Percentiles rank a stretch among this genome's conserved stretches.
phyloP scores from a whole-genome alignment of 1,140 invertebrate genomes.

The Lineus longissimus region DNA sequence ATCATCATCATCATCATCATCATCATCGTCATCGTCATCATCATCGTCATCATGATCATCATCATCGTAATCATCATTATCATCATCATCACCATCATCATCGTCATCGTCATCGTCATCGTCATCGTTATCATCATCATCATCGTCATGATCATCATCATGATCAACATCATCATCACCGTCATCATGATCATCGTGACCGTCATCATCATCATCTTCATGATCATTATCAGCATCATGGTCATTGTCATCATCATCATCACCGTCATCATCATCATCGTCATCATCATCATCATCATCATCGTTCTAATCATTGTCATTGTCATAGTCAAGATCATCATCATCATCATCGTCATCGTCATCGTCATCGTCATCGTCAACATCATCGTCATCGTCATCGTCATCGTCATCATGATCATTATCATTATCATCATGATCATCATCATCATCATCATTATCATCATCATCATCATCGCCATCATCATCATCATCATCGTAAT shows the following conservation, averaged over 20 bases:
- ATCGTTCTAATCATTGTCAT: constrained; percentile 12
- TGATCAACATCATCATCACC: too few species aligned
- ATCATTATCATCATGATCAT: constrained; percentile 17
- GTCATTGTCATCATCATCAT: constrained; percentile 7
- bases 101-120: constrained; percentile 8
- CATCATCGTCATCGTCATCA: constrained; percentile 1
- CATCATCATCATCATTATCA: constrained; percentile 13
- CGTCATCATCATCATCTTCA: too few species aligned
- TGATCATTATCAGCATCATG: too few species aligned
- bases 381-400: too few species aligned
- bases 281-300: constrained; percentile 13
- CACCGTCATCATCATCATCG: constrained; percentile 12
- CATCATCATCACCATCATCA: constrained; percentile 14
- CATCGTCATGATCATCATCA: too few species aligned
- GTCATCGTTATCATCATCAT: constrained; percentile 10
- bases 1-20: constrained; percentile 10
- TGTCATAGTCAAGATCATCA: too few species aligned
- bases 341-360: constrained; percentile 11
- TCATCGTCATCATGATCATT: too few species aligned
- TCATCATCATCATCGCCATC: constrained; percentile 15
- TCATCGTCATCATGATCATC: too few species aligned
- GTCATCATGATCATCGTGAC: too few species aligned
- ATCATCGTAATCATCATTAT: too few species aligned
- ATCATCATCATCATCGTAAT: constrained; percentile 11
- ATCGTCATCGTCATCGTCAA: background rate